Evolutionary conservation across 2,888 invertebrate genomes (phyloP), one percentile per base, ranked within the genome.

Genomic region (Tipula vernalis): DNA sequence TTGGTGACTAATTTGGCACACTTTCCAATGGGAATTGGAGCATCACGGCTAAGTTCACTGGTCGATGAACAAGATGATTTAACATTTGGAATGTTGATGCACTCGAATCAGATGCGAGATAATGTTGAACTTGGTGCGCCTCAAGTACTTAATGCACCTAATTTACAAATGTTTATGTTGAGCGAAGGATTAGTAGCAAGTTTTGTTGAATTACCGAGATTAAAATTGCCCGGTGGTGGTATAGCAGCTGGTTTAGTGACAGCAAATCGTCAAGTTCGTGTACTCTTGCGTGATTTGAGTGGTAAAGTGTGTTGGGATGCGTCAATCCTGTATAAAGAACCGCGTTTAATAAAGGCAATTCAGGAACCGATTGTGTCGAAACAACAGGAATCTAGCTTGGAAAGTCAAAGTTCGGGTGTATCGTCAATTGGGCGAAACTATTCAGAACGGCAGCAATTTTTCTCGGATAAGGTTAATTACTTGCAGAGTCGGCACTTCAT

Each of bases 241-340:
- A 94, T 95, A 15, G 95, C 96, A 0, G 93, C 94, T 89, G 97
- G 96, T 12, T 91, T 97, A 47, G 94, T 95, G 86, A 96, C 96
- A 0, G 96, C 96, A 5, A 95, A 95, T 89, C 95, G 96, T 86
- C 96, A 96, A 93, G 97, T 97, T 87, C 94, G 99, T 47, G 95
- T 98, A 36, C 92, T 99, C 13, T 92, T 98, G 87, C 94, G 99
- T 8, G 98, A 98, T 92, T 93, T 98, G 87, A 96, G 97, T 42
- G 98, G 99, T 86, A 99, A 98, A 92, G 96, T 97, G 86, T 97
- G 97, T 89, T 99, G 99, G 98, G 98, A 99, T 92, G 97, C 97
- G 57, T 96, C 98, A 0, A 96, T 98, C 87, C 93, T 99, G 0
- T 97, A 97, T 91, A 95, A 95, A 90, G 95, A 95, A 89, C 96